Conservation (phyloP, 2,888 invertebrate genomes). For the Oscheius sp. region DNA sequence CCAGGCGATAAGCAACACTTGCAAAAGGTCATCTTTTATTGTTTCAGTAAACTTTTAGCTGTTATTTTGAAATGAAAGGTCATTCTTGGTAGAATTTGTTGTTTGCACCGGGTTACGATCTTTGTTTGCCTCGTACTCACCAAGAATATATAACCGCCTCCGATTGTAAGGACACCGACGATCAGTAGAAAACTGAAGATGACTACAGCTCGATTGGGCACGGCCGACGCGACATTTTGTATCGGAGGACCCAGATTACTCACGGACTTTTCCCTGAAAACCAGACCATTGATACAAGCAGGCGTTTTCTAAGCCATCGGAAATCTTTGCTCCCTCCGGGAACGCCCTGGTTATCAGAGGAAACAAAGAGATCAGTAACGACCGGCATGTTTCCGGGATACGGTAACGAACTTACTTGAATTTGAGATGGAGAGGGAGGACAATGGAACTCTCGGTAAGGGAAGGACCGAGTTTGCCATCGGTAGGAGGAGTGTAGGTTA, state of each 20-base stretch:
- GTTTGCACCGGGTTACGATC: not conserved
- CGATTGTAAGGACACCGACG: conserved; percentile 11
- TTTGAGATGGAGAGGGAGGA: conserved; percentile 22
- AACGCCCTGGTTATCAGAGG: conserved; percentile 13
- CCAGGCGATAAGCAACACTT: conserved; percentile 3
- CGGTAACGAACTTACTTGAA: conserved; percentile 16
- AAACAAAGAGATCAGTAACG: not conserved
- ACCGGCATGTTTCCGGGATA: not conserved
- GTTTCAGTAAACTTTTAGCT: too few relatives aligned
- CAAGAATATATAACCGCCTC: conserved; percentile 21
- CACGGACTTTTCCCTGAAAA: conserved; percentile 25
- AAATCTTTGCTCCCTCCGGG: not conserved
- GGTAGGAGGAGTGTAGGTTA: not conserved
- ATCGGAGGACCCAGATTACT: conserved; percentile 27
- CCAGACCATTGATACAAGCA: too few relatives aligned
- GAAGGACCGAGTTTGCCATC: not conserved
- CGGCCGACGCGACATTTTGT: conserved; percentile 10
- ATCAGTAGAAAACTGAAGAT: conserved; percentile 6
- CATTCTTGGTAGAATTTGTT: too few relatives aligned
- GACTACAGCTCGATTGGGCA: conserved; percentile 19
- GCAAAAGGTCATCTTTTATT: not conserved
- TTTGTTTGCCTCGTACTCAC: conserved; percentile 7
- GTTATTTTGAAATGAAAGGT: too few relatives aligned
- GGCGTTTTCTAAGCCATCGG: too few relatives aligned
- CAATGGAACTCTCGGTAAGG: conserved; percentile 9